Evolutionary conservation across 2,888 invertebrate species (phyloP), one percentile per base, ranked within the genome.

Genomic region (Oligia strigilis): DNA sequence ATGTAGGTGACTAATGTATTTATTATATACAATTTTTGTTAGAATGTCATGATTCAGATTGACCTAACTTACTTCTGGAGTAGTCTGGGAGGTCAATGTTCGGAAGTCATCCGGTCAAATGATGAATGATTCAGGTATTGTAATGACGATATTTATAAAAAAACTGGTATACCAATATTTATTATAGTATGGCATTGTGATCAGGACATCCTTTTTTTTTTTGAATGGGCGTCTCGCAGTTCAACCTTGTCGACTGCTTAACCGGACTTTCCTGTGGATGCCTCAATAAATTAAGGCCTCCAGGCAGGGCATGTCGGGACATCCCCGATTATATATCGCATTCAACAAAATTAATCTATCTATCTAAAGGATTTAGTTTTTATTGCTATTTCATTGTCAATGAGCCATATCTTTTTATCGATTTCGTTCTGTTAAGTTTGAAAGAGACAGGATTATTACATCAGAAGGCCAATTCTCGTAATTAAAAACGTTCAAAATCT

Each of bases 51-150:
- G 81, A 73, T 77, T 74, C 64, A 52, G 67, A 36, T 19, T 46
- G 46, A 49, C 46, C 69, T 72, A 73, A 40, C 62, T 49, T 83
- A 71, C 58, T 55, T 80, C 55, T 73, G 76, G 65, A 66, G 29
- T 58, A 65, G 23, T 49, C 36, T 62, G n/a, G 13, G 23, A 49
- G 82, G 85, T 84, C 77, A 65, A 75, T 55, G 72, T 9, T 46
- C 72, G 9, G 4, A 65, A 69, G 29, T 75, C 17, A 78, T 81
- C 66, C 77, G 85, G 77, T 8, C 55, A 65, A 17, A 69, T 65
- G 72, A 74, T 81, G 67, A 81, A 85, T 75, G 52, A 82, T 82
- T 85, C 69, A 83, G 62, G 36, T 75, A 80, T 84, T 19, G 62
- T 55, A 75, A 78, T 62, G 17, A n/a, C 14, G 58, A 0, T 36